Evolutionary conservation across 2,113 vertebrate species (phyloP), one percentile per base, ranked within the genome.

Genomic region (Corydoras maculifer): DNA sequence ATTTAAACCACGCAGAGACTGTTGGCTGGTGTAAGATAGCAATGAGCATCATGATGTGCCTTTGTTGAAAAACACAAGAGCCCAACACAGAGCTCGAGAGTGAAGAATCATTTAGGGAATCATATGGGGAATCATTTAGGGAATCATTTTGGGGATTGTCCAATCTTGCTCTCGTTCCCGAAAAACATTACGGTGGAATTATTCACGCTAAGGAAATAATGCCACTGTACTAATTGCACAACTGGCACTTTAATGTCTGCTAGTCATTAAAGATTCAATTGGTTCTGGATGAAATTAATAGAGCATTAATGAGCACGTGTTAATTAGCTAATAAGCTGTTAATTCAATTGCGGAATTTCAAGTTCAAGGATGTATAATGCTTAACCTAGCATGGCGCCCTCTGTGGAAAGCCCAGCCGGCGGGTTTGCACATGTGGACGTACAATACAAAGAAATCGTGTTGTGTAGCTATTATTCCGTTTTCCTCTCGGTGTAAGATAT

Each of bases 281-380:
- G 74, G 78, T 75, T 84, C 86, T 79, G 74, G 71, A 79, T 77
- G 84, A 83, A 82, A 86, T 88, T 88, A 88, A 90, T 85, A 86
- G 87, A 84, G 84, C 88, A 82, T 89, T 88, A 85, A 88, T 90
- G 82, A 90, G 83, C 85, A 84, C 66, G 78, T 53, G 68, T 85
- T 87, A 87, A 90, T 90, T 88, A 88, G 81, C 84, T 88, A 87
- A 88, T 88, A 87, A 86, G 70, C 31, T 85, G 87, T 85, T 90
- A 88, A 90, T 90, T 88, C 88, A 88, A 87, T 86, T 9, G 81
- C 83, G 78, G 73, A 25, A 80, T 88, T 88, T 87, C 84, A 87
- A 83, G 84, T 83, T 84, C 76, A 83, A 80, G 82, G 82, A 83
- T 82, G 72, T 81, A 85, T 85, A 83, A 86, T 73, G 81, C 76